A percentile compares a stretch with the other conserved stretches of the same genome.
phyloP scores from a whole-genome alignment of 2,888 invertebrate genomes.

The Drosophila austrosaltans region DNA sequence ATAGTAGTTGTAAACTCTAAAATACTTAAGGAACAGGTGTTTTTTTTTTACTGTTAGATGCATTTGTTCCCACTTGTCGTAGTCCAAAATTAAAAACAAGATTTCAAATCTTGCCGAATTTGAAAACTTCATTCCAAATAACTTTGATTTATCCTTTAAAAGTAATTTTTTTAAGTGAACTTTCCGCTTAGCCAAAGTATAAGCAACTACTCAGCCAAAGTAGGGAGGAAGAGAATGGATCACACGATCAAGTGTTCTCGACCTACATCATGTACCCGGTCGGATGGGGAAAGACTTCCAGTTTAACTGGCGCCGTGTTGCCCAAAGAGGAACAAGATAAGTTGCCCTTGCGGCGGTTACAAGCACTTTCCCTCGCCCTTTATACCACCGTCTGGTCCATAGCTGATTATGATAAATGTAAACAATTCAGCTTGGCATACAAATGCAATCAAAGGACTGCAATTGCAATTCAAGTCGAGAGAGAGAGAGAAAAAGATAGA shows the following conservation, averaged over 20 bases:
- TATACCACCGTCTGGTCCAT: neutral
- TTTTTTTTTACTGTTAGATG: too few species aligned
- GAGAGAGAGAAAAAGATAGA: slow-evolving; percentile 1
- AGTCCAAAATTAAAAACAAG: too few species aligned
- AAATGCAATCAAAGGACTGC: slow-evolving; percentile 78
- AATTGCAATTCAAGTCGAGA: slow-evolving; percentile 56
- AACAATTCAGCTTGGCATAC: slow-evolving; percentile 75
- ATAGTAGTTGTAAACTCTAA: too few species aligned
- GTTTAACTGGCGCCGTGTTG: slow-evolving; percentile 64
- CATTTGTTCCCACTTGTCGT: too few species aligned
- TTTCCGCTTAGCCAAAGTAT: slow-evolving; percentile 73
- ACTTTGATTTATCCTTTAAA: slow-evolving; percentile 26
- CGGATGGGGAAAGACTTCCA: slow-evolving; percentile 32
- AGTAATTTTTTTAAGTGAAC: slow-evolving; percentile 30
- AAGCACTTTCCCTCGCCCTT: slow-evolving; percentile 44
- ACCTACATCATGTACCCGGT: slow-evolving; percentile 43
- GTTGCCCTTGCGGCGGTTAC: slow-evolving; percentile 62
- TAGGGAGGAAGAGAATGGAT: slow-evolving; percentile 29
- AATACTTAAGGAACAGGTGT: too few species aligned
- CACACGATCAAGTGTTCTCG: slow-evolving; percentile 63
- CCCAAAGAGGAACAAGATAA: slow-evolving; percentile 63
- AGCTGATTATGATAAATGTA: slow-evolving; percentile 76
- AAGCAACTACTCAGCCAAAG: slow-evolving; percentile 64
- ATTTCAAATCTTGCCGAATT: neutral
- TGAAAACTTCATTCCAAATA: neutral